Evolutionary conservation across 2,113 vertebrate genomes (phyloP), one percentile per base, ranked within the genome.

Genomic region (Chrysochloris asiatica): DNA sequence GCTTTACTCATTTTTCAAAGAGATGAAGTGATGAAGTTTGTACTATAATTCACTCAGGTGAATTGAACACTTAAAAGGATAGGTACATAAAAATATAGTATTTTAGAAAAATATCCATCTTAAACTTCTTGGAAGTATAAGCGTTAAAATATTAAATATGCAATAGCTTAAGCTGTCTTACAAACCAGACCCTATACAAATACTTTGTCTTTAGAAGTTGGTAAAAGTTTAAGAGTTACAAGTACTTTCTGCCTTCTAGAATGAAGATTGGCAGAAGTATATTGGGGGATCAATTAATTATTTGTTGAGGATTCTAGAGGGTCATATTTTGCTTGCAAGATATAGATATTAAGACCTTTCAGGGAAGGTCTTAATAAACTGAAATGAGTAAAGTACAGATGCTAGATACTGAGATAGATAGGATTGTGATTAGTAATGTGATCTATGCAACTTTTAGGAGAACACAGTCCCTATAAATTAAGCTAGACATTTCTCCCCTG

Each of bases 31-130:
- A 85, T 69, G 59, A 81, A 61, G 76, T 81, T 43, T 81, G 75
- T 3, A 81, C 26, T 41, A 81, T 14, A 12, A 77, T 4, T 26
- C 63, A 56, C 33, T 54, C 19, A 71, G 26, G 30, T 73, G 12
- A 82, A 50, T 0, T 56, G 52, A 78, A 83, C 59, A 56, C 33
- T 78, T 14, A 48, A 48, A 72, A 82, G 4, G 63, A 38, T 21
- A 36, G 24, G 41, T 30, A 47, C 8, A 78, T 9, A 56, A 28
- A 86, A 75, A 24, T 6, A 88, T 19, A 69, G 54, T 77, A 54
- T 83, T 88, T 89, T 75, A 65, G 28, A 86, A 86, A 59, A 50
- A 83, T 28, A 78, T 3, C 13, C 76, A 93, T 67, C 56, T 90
- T 56, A 30, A 82, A 81, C 72, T 26, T 89, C 26, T 86, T 86